A percentile compares a stretch with the other conserved stretches of the same genome.
Evolutionary conservation across 2,797 vertebrate species (phyloP).

Genomic region (Heliangelus exortis): DNA sequence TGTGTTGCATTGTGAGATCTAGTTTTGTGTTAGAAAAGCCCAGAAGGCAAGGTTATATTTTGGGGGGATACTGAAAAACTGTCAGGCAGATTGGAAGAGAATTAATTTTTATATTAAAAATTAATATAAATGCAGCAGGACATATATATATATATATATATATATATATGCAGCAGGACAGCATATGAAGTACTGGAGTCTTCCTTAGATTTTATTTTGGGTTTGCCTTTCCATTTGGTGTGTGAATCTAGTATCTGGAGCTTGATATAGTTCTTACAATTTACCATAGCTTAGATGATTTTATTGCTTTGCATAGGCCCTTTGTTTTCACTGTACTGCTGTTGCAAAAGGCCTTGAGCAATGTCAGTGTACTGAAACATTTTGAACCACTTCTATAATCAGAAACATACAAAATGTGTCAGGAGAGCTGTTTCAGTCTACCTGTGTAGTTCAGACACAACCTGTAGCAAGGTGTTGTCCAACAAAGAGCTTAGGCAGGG

Average conservation of each 20-base stretch:
- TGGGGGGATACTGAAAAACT: neutral
- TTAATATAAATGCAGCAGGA: too few species aligned
- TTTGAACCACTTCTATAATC: neutral
- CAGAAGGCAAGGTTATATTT: neutral
- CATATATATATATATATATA: too few species aligned
- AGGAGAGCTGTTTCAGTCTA: neutral
- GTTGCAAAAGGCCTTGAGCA: neutral
- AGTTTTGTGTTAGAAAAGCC: neutral
- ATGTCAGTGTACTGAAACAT: neutral
- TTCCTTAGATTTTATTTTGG: neutral
- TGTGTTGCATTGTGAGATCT: neutral
- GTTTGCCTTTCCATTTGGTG: neutral
- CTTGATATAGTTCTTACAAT: neutral
- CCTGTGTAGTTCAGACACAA: accelerated
- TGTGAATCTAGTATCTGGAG: neutral
- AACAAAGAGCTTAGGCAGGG: neutral
- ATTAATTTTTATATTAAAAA: too few species aligned
- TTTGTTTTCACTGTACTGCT: neutral
- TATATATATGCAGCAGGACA: neutral
- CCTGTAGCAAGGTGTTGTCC: neutral
- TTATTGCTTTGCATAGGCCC: neutral
- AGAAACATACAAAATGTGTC: neutral
- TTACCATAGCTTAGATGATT: neutral
- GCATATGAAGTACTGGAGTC: neutral
- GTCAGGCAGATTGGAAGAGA: neutral